Evolutionary conservation across 64 coral and sea anemone genomes (phyloP).

Genomic region (Dendrophyllia cribrosa): DNA sequence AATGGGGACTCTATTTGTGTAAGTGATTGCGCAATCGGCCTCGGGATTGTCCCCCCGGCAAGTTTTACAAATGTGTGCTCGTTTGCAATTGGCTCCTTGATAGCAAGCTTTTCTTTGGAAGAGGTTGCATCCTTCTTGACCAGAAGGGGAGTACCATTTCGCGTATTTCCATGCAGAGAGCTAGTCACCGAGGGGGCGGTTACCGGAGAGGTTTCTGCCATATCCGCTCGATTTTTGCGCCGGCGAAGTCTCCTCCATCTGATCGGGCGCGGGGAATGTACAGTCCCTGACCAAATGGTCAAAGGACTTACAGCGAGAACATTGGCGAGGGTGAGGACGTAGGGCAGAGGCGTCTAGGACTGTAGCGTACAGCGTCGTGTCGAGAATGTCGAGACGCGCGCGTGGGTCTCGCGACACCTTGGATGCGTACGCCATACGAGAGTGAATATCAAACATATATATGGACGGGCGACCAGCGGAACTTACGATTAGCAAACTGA

Average conservation of each 20-base stretch:
- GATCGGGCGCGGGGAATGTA: constrained; percentile 25
- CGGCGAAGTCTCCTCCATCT: constrained; percentile 15
- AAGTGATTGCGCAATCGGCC: not conserved
- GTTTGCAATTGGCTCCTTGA: constrained; percentile 3
- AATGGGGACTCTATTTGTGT: not conserved
- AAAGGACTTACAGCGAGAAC: constrained; percentile 40
- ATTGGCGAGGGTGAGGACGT: constrained; percentile 8
- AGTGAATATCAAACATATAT: constrained; percentile 35
- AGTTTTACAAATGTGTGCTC: constrained; percentile 12
- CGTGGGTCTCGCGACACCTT: not conserved
- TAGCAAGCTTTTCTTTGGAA: constrained; percentile 2
- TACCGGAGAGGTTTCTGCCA: not conserved
- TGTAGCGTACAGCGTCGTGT: constrained; percentile 7
- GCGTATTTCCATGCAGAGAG: not conserved
- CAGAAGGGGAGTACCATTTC: not conserved
- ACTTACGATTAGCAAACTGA: constrained; percentile 38
- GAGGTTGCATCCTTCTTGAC: constrained; percentile 34
- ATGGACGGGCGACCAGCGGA: constrained; percentile 12
- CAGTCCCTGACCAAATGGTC: constrained; percentile 53
- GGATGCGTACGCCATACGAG: not conserved
- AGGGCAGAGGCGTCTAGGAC: constrained; percentile 24
- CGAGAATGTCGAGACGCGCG: not conserved
- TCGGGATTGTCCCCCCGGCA: not conserved
- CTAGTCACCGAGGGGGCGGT: too few species aligned
- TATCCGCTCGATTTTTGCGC: not conserved